Conservation (phyloP, 2,888 invertebrate species). For the Callinectes sapidus region DNA sequence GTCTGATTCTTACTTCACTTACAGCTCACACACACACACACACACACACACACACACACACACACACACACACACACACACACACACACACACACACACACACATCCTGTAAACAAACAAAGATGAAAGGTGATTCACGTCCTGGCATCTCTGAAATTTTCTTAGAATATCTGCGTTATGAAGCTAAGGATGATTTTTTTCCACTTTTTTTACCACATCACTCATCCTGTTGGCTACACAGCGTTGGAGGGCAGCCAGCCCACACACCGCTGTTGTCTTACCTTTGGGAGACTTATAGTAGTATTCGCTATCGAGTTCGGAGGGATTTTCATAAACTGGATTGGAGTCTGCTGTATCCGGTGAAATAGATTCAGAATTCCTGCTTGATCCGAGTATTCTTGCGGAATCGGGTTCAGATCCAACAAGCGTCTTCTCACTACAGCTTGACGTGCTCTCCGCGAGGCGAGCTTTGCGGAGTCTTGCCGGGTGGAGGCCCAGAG, state of each 20-base stretch:
- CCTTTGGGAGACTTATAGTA: conserved; percentile 67
- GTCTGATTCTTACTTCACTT: too few species aligned
- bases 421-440: conserved; percentile 64
- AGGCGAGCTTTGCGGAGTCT: conserved; percentile 14
- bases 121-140: not conserved
- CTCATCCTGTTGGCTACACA: not conserved
- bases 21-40: conserved; percentile 21
- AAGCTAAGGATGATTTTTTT: not conserved
- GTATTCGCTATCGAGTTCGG: conserved; percentile 64
- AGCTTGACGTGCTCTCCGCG: conserved; percentile 47
- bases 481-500: not conserved
- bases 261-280: conserved; percentile 44
- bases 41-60: conserved; percentile 21
- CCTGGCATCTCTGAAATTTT: not conserved
- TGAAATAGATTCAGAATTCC: conserved; percentile 57
- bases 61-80: not conserved
- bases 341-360: conserved; percentile 58
- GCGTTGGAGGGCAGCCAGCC: not conserved
- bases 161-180: not conserved
- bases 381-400: conserved; percentile 51
- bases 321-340: conserved; percentile 68
- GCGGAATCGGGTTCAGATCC: conserved; percentile 56
- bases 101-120: not conserved
- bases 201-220: not conserved
- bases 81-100: conserved; percentile 26